Base-by-base conservation (phyloP, 2,888 invertebrate genomes). In the Drosophila colorata region DNA sequence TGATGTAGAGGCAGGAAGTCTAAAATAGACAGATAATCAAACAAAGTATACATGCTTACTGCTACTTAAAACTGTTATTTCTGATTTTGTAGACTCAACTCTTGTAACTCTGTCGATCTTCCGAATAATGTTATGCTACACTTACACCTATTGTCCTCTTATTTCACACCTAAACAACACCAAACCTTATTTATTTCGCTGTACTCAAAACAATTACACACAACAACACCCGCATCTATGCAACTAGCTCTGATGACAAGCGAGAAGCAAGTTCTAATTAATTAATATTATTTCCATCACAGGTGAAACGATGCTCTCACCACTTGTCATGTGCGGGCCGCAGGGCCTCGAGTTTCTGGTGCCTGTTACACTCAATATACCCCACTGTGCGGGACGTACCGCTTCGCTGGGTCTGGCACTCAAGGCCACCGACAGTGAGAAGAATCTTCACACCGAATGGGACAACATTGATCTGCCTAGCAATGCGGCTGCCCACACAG, bases 321-420 rank as follows among this genome's bases (percentile, higher is more conserved):
- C 98, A 67, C 94, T 98, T 89, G 98, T 98, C 90, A 98, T 98
- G 97, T 98, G 98, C 93, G 98, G 98, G 69, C 98, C 98, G 23
- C 97, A 97, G 93, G 96, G 98, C 78, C 94, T 98, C 79, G 95
- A 96, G 92, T 98, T 98, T 93, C 93, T 95, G 67, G 95, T 95
- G 91, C 98, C 98, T 53, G 97, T 98, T 89, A 97, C 98, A 87
- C 94, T 98, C 58, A 95, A 97, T 79, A 95, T 98, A 90, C 98
- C 98, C 76, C 98, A 96, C 92, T 96, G 95, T 92, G 95, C 95
- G 79, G 96, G 96, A 91, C 95, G 95, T 53, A 95, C 96, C 69
- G 95, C 96, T 35, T 96, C 96, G 52, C 93, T 96, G 88, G 95
- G 96, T 63, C 94, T 96, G 76, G 95, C 96, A 44, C 94, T 96